phyloP scores from a whole-genome alignment of 2,888 invertebrate species.

The Cosmia pyralina region DNA sequence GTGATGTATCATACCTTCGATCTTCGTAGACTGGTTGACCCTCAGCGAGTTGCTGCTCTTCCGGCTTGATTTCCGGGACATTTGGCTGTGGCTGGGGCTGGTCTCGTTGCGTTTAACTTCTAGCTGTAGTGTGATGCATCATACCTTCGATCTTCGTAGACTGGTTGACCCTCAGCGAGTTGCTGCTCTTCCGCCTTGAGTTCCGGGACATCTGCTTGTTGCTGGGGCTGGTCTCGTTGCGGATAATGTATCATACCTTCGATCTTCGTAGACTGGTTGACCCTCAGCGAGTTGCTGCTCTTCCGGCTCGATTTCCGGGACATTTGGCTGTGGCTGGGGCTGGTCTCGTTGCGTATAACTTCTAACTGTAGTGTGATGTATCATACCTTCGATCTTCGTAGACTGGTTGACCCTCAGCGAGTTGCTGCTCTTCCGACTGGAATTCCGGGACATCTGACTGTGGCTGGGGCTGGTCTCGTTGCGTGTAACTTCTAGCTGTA shows the following conservation, averaged over 20 bases:
- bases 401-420: slow-evolving; percentile 96
- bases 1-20: slow-evolving; percentile 91
- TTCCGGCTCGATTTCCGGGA: no score
- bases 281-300: no score
- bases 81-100: slow-evolving; percentile 94
- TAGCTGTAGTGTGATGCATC: no score
- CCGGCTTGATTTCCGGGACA: slow-evolving; percentile 97
- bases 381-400: slow-evolving; percentile 93
- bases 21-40: slow-evolving; percentile 95
- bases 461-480: slow-evolving; percentile 93
- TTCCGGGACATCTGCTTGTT: slow-evolving; percentile 97
- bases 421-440: slow-evolving; percentile 97
- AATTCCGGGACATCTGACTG: slow-evolving; percentile 97
- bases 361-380: not conserved
- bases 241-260: no score
- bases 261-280: no score
- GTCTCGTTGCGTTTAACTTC: slow-evolving; percentile 92
- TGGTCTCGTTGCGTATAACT: slow-evolving; percentile 92
- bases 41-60: slow-evolving; percentile 97
- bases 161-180: slow-evolving; percentile 96
- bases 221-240: slow-evolving; percentile 93
- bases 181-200: slow-evolving; percentile 97
- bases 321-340: slow-evolving; percentile 94
- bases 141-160: slow-evolving; percentile 94
- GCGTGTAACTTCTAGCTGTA: slow-evolving; percentile 72